phyloP scores from a whole-genome alignment of 2,888 invertebrate genomes.

The Furcula furcula region DNA sequence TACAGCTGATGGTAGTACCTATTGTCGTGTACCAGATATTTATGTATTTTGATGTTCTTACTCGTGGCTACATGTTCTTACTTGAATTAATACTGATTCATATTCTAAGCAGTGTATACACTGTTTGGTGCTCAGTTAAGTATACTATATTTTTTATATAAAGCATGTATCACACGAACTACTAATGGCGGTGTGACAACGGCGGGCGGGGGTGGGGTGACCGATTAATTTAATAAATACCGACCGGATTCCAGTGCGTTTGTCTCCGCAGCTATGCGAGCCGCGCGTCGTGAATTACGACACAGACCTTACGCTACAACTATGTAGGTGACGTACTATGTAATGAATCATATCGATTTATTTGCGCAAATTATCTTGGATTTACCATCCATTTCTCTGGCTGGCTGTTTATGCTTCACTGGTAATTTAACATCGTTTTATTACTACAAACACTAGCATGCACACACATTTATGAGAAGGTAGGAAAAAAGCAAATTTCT shows the following conservation, averaged over 20 bases:
- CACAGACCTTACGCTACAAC: conserved; percentile 31
- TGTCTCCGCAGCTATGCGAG: conserved; percentile 60
- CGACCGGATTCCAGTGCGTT: conserved; percentile 68
- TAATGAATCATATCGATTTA: conserved; percentile 20
- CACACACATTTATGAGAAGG: too few relatives aligned
- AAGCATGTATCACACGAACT: conserved; percentile 27
- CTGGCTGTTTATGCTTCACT: too few relatives aligned
- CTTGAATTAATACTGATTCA: too few relatives aligned
- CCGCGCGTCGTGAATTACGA: conserved; percentile 53
- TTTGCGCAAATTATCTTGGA: neutral
- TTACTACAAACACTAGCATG: too few relatives aligned
- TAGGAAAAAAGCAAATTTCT: too few relatives aligned
- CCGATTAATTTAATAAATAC: conserved; percentile 76
- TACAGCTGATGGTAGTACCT: too few relatives aligned
- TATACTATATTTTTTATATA: neutral
- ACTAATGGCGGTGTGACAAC: conserved; percentile 25
- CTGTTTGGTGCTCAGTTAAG: neutral
- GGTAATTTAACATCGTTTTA: too few relatives aligned
- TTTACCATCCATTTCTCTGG: too few relatives aligned
- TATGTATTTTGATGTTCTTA: too few relatives aligned
- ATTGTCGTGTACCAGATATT: too few relatives aligned
- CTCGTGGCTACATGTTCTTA: too few relatives aligned
- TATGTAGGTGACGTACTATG: conserved; percentile 4
- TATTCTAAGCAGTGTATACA: too few relatives aligned
- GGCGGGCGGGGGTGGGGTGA: conserved; percentile 34